Conservation (phyloP, 2,888 invertebrate genomes). For the Andrena fulva region DNA sequence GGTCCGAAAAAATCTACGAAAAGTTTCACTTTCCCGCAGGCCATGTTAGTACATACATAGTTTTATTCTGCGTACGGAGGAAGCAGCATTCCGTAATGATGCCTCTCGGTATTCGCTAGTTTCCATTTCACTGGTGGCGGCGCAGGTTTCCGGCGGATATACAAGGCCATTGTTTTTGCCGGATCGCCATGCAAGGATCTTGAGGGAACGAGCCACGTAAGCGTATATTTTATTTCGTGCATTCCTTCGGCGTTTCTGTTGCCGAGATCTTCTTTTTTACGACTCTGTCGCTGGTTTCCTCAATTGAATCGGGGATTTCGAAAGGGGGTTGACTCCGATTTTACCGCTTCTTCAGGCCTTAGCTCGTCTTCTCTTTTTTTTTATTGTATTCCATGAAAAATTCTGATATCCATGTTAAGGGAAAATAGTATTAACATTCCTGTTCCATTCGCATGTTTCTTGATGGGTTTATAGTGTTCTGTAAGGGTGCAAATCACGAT, state of each 20-base stretch:
- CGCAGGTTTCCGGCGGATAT: conserved; percentile 80
- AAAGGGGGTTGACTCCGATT: not conserved
- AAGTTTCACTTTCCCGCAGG: conserved; percentile 79
- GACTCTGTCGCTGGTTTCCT: not conserved
- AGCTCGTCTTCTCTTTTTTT: no score
- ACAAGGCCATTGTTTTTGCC: conserved; percentile 83
- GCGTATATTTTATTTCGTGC: conserved; percentile 47
- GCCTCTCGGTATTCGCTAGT: conserved; percentile 46
- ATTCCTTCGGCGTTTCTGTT: conserved; percentile 4
- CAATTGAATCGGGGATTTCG: not conserved
- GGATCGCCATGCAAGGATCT: conserved; percentile 44
- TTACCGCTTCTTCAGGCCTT: not conserved
- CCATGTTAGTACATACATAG: conserved; percentile 41
- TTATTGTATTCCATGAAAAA: not conserved
- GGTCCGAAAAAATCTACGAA: conserved; percentile 34
- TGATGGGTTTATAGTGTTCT: not conserved
- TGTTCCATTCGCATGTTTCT: not conserved
- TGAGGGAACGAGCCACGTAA: conserved; percentile 49
- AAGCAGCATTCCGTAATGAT: conserved; percentile 68
- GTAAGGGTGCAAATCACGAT: no score
- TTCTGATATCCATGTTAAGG: not conserved
- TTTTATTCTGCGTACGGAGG: conserved; percentile 21
- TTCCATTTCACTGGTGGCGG: conserved; percentile 60
- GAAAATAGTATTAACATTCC: not conserved
- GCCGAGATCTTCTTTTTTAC: not conserved